These are phyloP conservation scores for Lasioglossum pauxillum DNA, from an alignment of 2,888 invertebrate species.

Conservation along the genomic window DNA sequence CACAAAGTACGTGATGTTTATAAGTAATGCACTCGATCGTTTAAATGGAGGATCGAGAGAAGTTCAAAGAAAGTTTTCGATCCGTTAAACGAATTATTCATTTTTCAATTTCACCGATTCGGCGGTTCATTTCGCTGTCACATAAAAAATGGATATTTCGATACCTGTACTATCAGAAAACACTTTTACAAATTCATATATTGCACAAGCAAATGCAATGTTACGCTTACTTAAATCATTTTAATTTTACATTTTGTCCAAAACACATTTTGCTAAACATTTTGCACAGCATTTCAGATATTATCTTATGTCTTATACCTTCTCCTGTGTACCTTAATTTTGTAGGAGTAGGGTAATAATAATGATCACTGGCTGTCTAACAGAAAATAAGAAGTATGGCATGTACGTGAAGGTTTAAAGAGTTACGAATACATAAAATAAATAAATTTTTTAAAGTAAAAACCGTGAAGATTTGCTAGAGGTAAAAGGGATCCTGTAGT, in stretches of 20 bases:
- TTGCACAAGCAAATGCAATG: too few relatives aligned
- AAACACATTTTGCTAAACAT: not conserved
- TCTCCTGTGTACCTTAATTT: not conserved
- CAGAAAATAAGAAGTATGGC: too few relatives aligned
- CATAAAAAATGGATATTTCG: not conserved
- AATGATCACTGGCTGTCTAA: too few relatives aligned
- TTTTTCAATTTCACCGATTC: not conserved
- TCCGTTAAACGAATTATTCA: constrained; percentile 36
- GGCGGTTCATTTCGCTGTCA: not conserved
- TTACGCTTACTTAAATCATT: too few relatives aligned
- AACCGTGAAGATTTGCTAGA: not conserved
- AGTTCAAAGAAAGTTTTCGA: constrained; percentile 43
- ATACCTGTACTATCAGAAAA: not conserved
- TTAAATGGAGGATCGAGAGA: constrained; percentile 33
- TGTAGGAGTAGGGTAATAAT: not conserved
- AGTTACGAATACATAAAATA: too few relatives aligned
- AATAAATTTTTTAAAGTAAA: not conserved
- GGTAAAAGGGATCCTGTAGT: not conserved
- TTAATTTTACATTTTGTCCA: not conserved
- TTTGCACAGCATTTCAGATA: not conserved
- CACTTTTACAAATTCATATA: not conserved
- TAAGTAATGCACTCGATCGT: constrained; percentile 43
- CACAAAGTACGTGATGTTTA: constrained; percentile 56
- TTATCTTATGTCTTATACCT: not conserved
- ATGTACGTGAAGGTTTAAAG: too few relatives aligned